phyloP scores from a whole-genome alignment of 2,797 vertebrate species.

The Coendou prehensilis region DNA sequence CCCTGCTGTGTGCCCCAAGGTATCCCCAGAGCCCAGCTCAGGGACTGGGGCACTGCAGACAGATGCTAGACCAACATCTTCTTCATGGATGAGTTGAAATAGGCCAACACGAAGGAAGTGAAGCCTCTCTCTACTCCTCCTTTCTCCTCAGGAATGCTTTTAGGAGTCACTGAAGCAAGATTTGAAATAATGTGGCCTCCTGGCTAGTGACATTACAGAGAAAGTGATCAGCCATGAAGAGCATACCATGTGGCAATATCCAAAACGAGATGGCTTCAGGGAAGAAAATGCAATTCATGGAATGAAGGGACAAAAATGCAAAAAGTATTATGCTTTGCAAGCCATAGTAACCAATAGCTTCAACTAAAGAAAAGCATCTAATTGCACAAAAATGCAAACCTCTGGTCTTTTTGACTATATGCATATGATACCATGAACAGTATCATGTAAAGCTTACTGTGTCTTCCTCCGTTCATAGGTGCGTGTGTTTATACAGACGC shows the following conservation, averaged over 20 bases:
- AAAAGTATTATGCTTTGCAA: not conserved
- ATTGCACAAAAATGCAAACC: not conserved
- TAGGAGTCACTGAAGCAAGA: conserved; percentile 27
- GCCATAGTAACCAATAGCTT: not conserved
- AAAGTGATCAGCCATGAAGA: not conserved
- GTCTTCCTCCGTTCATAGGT: not conserved
- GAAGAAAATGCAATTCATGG: not conserved
- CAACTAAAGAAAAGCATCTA: not conserved
- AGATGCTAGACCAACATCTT: not conserved
- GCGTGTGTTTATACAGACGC: no score
- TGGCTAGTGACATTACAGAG: not conserved
- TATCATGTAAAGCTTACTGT: not conserved
- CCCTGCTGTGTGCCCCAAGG: fast-evolving
- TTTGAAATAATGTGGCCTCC: not conserved
- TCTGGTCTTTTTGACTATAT: not conserved
- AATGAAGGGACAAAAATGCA: not conserved
- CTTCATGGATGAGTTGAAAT: not conserved
- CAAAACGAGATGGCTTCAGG: not conserved
- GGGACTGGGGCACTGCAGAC: fast-evolving
- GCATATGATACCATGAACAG: not conserved
- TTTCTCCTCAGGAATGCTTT: not conserved
- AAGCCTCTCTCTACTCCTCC: not conserved
- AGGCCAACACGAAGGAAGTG: not conserved
- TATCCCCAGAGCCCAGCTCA: not conserved
- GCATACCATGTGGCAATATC: not conserved